Evolutionary conservation across 1,140 invertebrate genomes (phyloP).

Genomic region (Bactericera cockerelli): DNA sequence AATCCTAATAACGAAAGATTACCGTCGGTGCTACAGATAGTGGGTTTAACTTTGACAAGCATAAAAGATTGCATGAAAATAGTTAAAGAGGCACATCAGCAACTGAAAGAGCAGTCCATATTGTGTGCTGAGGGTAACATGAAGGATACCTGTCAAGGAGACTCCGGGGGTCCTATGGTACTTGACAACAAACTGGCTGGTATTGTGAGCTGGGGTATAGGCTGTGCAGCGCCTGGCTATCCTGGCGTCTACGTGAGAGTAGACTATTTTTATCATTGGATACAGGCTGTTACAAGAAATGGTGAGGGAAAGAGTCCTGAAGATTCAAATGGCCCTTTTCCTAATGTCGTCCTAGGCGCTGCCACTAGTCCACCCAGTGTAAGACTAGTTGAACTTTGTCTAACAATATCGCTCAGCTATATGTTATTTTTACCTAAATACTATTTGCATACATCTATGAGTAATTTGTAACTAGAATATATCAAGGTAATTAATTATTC

Average conservation of each 20-base stretch:
- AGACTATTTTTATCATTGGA: background rate
- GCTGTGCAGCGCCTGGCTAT: background rate
- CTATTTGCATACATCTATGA: no score
- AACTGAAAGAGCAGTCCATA: conserved; percentile 33
- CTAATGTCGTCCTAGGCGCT: no score
- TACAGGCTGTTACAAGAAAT: background rate
- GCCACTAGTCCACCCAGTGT: no score
- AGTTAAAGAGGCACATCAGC: no score
- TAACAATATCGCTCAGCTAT: no score
- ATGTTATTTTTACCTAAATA: no score
- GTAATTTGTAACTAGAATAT: no score
- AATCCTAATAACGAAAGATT: no score
- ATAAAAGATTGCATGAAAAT: conserved; percentile 32
- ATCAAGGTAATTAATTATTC: no score
- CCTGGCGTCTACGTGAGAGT: conserved; percentile 4
- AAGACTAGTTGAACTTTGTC: no score
- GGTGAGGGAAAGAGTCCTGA: no score
- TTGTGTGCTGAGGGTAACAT: conserved; percentile 37
- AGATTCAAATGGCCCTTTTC: no score
- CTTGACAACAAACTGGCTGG: conserved; percentile 29
- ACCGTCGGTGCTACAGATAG: background rate
- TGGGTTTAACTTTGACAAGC: background rate
- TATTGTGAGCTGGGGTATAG: background rate
- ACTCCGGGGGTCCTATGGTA: conserved; percentile 61
- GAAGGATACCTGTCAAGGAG: conserved; percentile 78